Conservation (phyloP, 2,797 vertebrate genomes). For the Rhadinocentrus ornatus region DNA sequence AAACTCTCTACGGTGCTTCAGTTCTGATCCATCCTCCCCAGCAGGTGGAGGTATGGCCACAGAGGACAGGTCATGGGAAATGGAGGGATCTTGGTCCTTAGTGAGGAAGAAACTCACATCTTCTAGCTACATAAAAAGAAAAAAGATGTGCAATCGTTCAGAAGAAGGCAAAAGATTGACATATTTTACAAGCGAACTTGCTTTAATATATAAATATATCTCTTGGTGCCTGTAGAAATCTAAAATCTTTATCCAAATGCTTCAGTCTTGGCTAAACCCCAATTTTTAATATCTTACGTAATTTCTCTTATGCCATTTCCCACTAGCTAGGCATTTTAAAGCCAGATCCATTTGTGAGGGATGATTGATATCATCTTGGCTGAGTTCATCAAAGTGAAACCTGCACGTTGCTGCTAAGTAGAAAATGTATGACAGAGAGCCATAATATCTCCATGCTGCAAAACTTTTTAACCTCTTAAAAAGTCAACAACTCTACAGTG, state of each 20-base stretch:
- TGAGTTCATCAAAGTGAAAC: slow-evolving; percentile 41
- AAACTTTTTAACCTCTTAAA: slow-evolving; percentile 30
- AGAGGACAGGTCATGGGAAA: slow-evolving; percentile 64
- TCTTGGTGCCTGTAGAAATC: slow-evolving; percentile 58
- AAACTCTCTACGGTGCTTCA: slow-evolving; percentile 73
- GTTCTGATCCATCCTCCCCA: slow-evolving; percentile 57
- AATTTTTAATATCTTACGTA: slow-evolving; percentile 63
- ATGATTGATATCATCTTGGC: slow-evolving; percentile 31
- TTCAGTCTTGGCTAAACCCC: slow-evolving; percentile 49
- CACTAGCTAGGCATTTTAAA: slow-evolving; percentile 39
- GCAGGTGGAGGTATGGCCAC: slow-evolving; percentile 78
- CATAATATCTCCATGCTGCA: slow-evolving; percentile 22
- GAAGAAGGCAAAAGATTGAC: slow-evolving; percentile 15
- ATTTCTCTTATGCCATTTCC: slow-evolving; percentile 36
- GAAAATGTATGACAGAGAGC: slow-evolving; percentile 5
- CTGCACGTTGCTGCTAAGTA: slow-evolving; percentile 28
- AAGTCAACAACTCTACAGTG: slow-evolving; percentile 6
- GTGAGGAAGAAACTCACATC: slow-evolving; percentile 84
- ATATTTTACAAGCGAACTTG: slow-evolving; percentile 23
- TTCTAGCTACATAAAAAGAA: slow-evolving; percentile 57
- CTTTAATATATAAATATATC: slow-evolving; percentile 12
- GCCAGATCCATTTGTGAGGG: slow-evolving; percentile 39
- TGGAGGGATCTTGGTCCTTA: slow-evolving; percentile 56
- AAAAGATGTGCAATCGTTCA: slow-evolving; percentile 19
- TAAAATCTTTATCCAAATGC: slow-evolving; percentile 49